phyloP scores from a whole-genome alignment of 2,797 vertebrate genomes.

The Leptoclinus maculatus region DNA sequence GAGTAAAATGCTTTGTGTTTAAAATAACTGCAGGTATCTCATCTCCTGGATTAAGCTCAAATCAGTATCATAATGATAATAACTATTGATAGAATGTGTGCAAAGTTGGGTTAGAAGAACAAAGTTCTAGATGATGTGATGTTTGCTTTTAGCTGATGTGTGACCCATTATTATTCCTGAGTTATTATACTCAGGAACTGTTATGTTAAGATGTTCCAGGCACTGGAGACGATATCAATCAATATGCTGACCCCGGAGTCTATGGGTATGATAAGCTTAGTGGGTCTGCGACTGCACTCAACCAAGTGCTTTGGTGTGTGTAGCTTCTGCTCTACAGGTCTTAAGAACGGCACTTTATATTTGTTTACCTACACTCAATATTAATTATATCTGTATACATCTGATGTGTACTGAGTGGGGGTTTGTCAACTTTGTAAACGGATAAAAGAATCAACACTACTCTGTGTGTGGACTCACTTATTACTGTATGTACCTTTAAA shows the following conservation, averaged over 20 bases:
- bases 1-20: background rate
- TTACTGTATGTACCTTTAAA: background rate
- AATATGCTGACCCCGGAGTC: constrained; percentile 12
- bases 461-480: background rate
- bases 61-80: background rate
- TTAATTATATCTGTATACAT: background rate
- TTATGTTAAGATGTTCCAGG: constrained; percentile 6
- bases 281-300: background rate
- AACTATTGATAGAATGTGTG: background rate
- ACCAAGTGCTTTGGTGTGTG: background rate
- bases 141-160: constrained; percentile 1
- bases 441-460: background rate
- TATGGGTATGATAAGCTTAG: background rate
- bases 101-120: background rate
- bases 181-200: background rate
- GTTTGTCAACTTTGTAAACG: background rate
- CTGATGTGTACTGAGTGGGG: background rate
- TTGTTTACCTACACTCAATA: background rate
- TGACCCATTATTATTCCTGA: too few relatives aligned
- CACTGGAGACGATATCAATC: background rate
- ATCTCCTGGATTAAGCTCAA: background rate
- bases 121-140: background rate
- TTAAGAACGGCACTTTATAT: background rate
- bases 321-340: background rate
- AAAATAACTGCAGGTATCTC: background rate